Evolutionary conservation across 1,140 invertebrate species (phyloP), one percentile per base, ranked within the genome.

Genomic region (Lucilia sericata): DNA sequence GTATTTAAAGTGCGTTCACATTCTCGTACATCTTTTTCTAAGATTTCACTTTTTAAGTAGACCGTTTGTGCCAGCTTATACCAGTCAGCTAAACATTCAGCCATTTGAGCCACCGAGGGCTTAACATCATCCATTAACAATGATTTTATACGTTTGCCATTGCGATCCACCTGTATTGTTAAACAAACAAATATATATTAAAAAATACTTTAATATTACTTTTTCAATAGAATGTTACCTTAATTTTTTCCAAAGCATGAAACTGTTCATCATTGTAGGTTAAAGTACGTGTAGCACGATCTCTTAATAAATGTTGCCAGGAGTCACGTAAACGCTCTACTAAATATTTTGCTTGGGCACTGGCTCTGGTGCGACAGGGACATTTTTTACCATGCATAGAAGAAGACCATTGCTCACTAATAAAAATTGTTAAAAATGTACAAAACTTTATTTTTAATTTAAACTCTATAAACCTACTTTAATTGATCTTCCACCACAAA

Each of bases 241-340:
- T 94, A 84, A 94, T 94, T 88, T 97, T 94, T 92, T 98, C 97
- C 78, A 98, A 92, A 74, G 97, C 95, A 91, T 98, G 97, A 89
- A 98, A 97, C 91, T 98, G 97, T 91, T 98, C 97, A 92, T 98
- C 97, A 89, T 98, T 97, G 90, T 97, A 97, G 0, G 96, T 97
- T 2, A 98, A 91, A 84, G 94, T 95, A 85, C 96, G 92, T 12
- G 96, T 96, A 25, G 96, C 96, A 87, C 96, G 93, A 92, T 98
- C 96, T 65, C 97, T 92, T 36, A 97, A 93, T 76, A 98, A 92
- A 93, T 97, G 96, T 91, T 98, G 97, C 97, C 97, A 98, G 0
- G 96, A 97, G 87, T 98, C 97, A 51, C 96, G 92, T 84, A 98
- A 91, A 84, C 96, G 93, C 81, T 96, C 94, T 0, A 96, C 95